Evolutionary conservation across 2,797 vertebrate genomes (phyloP).

Genomic region (Carcharodon carcharias): DNA sequence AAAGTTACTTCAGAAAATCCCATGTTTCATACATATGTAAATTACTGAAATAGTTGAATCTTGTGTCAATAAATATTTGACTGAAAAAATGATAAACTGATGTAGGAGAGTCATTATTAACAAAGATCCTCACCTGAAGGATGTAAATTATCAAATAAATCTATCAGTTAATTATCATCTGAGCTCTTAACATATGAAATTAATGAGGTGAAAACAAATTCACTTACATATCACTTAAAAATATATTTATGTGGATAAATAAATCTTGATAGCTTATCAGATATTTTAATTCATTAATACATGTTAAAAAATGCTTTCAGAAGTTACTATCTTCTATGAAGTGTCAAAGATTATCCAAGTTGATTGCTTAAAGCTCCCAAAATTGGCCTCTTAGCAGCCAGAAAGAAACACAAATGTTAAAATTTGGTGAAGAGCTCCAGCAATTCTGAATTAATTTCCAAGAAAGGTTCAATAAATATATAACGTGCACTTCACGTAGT

Average conservation of each 20-base stretch:
- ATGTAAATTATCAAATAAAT: neutral
- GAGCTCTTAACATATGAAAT: neutral
- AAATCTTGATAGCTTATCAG: neutral
- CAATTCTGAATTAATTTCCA: neutral
- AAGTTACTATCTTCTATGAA: neutral
- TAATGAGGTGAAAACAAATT: neutral
- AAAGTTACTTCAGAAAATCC: neutral
- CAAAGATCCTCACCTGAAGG: neutral
- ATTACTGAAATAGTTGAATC: neutral
- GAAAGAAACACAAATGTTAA: neutral
- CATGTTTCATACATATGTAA: neutral
- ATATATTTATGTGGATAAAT: neutral
- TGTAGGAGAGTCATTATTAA: neutral
- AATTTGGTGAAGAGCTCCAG: neutral
- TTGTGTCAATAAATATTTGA: neutral
- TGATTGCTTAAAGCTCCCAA: neutral
- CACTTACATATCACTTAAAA: neutral
- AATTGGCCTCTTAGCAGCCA: neutral
- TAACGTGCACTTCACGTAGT: neutral
- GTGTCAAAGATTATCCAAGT: neutral
- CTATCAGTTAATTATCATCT: neutral
- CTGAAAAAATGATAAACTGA: neutral
- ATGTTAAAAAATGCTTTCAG: neutral
- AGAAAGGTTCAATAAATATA: neutral
- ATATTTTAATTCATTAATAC: neutral